A percentile compares a stretch with the other conserved stretches of the same genome.
Conservation (phyloP, 2,888 invertebrate genomes). For the Drosophila sordidapex region DNA sequence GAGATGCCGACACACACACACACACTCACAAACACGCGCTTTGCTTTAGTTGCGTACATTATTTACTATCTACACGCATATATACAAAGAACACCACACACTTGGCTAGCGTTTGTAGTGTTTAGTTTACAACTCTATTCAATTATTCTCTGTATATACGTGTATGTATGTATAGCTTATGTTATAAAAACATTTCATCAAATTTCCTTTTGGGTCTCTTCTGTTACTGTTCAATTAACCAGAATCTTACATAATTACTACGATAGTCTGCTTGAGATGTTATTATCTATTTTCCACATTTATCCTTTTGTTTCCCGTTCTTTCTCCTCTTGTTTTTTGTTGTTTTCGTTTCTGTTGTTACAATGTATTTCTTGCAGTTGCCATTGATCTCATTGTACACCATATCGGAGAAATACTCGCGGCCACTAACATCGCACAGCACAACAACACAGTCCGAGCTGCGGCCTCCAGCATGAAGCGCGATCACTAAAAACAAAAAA, state of each 20-base stretch:
- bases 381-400: conserved; percentile 99
- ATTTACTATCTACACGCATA: conserved; percentile 21
- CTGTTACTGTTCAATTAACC: conserved; percentile 30
- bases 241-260: conserved; percentile 14
- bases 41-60: conserved; percentile 45
- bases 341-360: conserved; percentile 77
- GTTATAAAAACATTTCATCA: conserved; percentile 11
- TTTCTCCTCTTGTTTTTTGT: conserved; percentile 33
- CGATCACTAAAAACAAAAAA: conserved; percentile 74
- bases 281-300: conserved; percentile 39
- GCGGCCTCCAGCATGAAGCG: conserved; percentile 81
- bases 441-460: conserved; percentile 73
- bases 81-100: conserved; percentile 7
- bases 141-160: conserved; percentile 25
- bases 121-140: conserved; percentile 39
- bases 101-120: conserved; percentile 49
- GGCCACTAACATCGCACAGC: conserved; percentile 83
- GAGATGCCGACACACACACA: background rate
- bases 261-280: conserved; percentile 61
- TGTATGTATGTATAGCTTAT: conserved; percentile 35
- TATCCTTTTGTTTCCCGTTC: conserved; percentile 40
- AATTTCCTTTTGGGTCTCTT: conserved; percentile 31
- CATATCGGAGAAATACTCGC: conserved; percentile 98
- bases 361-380: conserved; percentile 93
- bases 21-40: conserved; percentile 25